Evolutionary conservation across 30 jellyfish, hydroid and myxozoan species (phyloP).

Genomic region (Chrysaora quinquecirrha): DNA sequence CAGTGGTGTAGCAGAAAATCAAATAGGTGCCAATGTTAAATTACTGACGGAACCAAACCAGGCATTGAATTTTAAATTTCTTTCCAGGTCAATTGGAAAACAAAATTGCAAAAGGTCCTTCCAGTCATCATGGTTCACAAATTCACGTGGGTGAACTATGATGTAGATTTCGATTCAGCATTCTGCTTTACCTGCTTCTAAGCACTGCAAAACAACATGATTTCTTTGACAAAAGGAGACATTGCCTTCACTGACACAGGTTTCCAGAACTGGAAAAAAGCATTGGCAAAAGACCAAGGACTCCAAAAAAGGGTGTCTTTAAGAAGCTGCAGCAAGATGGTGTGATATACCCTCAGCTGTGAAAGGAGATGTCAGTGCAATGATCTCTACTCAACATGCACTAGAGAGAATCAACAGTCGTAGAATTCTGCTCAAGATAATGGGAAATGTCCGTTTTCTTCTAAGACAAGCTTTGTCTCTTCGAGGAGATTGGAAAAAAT

Average conservation of each 20-base stretch:
- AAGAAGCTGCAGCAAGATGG: too few species aligned
- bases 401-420: too few species aligned
- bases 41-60: constrained; percentile 63
- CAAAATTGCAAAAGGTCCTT: constrained; percentile 20
- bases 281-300: constrained; percentile 59
- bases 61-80: constrained; percentile 59
- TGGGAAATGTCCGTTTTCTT: too few species aligned
- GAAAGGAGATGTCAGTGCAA: too few species aligned
- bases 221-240: constrained; percentile 51
- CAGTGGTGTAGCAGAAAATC: constrained; percentile 32
- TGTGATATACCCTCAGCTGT: too few species aligned
- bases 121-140: too few species aligned
- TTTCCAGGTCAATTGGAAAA: constrained; percentile 43
- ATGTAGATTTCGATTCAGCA: too few species aligned
- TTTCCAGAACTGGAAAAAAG: constrained; percentile 75
- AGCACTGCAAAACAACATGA: constrained; percentile 72
- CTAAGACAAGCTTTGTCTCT: too few species aligned
- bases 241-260: constrained; percentile 61
- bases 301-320: constrained; percentile 59
- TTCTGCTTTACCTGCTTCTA: constrained; percentile 70
- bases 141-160: constrained; percentile 61
- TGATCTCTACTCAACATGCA: too few species aligned
- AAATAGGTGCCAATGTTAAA: constrained; percentile 30
- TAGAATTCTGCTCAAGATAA: too few species aligned
- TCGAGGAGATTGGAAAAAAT: too few species aligned